phyloP scores from a whole-genome alignment of 1,140 invertebrate species.

The Limonius californicus region DNA sequence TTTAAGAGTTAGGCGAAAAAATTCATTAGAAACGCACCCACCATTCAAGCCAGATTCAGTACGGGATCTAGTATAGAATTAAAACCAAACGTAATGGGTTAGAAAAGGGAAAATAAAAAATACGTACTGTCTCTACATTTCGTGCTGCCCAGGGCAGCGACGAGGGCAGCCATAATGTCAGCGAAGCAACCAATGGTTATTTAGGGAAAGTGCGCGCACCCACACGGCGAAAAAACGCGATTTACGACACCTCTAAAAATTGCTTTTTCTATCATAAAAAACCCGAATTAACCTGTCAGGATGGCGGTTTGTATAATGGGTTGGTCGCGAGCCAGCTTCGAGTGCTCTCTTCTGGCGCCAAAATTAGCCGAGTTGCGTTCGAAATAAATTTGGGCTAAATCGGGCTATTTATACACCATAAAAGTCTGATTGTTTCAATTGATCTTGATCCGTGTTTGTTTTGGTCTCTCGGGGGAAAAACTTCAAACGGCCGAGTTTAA shows the following conservation, averaged over 20 bases:
- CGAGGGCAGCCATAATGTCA: constrained; percentile 42
- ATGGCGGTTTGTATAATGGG: not conserved
- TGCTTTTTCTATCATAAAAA: not conserved
- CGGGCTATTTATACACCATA: too few species aligned
- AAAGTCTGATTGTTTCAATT: too few species aligned
- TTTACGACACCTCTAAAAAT: not conserved
- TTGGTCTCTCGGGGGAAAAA: too few species aligned
- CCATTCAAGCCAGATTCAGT: too few species aligned
- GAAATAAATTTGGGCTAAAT: not conserved
- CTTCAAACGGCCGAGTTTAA: too few species aligned
- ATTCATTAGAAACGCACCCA: too few species aligned
- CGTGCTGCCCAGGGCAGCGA: constrained; percentile 37
- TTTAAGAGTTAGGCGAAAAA: too few species aligned
- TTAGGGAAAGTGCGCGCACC: not conserved
- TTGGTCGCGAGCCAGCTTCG: not conserved
- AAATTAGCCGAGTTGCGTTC: constrained; percentile 32
- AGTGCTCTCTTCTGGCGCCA: constrained; percentile 28
- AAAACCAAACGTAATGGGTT: not conserved
- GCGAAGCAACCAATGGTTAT: constrained; percentile 41
- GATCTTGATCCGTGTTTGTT: too few species aligned
- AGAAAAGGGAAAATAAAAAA: not conserved
- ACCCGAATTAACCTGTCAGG: not conserved
- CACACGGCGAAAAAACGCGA: not conserved
- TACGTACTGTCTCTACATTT: constrained; percentile 43
- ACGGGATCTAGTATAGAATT: too few species aligned